Evolutionary conservation across 2,113 vertebrate species (phyloP), one percentile per base, ranked within the genome.

Genomic region (Anser cygnoides): DNA sequence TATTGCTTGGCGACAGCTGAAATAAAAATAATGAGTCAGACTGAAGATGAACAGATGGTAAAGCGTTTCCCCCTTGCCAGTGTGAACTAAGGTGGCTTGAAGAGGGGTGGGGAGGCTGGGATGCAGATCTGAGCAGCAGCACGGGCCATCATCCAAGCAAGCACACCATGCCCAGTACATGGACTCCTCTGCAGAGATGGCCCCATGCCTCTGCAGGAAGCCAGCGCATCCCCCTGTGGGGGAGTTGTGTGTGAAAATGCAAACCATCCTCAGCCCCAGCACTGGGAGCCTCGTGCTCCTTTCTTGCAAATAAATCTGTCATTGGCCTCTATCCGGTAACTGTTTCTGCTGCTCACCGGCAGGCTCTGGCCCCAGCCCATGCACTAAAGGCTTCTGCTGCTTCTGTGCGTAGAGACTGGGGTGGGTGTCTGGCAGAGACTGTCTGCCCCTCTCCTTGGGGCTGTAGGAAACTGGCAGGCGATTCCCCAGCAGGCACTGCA

Each of bases 1-100:
- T 93, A 96, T 96, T 96, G 96, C 96, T 94, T 93, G 95, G 96
- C 9, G 71, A 94, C 96, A 94, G 87, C 91, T 85, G 86, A 93
- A 96, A 96, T 92, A 93, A 95, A 96, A 96, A 97, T 94, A 96
- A 92, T 95, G 95, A 97, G 80, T 96, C 96, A 97, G 89, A 78
- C 50, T 87, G 89, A 87, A 94, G 80, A 84, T 1, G 10, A 87
- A 66, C 95, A 97, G 89, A 96, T 93, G 91, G 89, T 84, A 49
- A 95, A 96, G 72, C 0, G 2, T 61, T 96, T 95, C 86, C 66
- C 77, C 35, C 54, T 93, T 5, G 6, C 77, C 13, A 28, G 62
- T 58, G 16, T 85, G 93, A 93, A 50, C 76, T 79, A 35, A 79
- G 61, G 57, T 66, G 52, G 61, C 71, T 92, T 31, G 39, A 68